Evolutionary conservation across 2,113 vertebrate genomes (phyloP).

Genomic region (Poecilia latipinna): DNA sequence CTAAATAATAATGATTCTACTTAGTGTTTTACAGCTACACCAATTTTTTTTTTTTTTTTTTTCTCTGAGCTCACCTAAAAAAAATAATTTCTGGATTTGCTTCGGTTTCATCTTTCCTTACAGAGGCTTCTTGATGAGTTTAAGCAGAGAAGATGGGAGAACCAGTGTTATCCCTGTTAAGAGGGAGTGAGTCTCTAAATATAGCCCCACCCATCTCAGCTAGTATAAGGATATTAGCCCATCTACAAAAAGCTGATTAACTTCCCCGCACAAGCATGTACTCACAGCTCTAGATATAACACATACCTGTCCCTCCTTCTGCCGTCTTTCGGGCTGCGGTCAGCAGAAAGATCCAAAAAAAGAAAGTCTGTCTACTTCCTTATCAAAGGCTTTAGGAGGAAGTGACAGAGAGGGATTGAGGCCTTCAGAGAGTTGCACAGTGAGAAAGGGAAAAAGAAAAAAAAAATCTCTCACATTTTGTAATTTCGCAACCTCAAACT

Average conservation of each 20-base stretch:
- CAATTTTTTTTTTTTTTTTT: not conserved
- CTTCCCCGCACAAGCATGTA: constrained; percentile 55
- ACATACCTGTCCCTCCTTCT: constrained; percentile 40
- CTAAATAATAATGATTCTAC: not conserved
- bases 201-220: constrained; percentile 65
- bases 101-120: constrained; percentile 1
- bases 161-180: constrained; percentile 69
- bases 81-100: not conserved
- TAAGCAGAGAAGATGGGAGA: constrained; percentile 34
- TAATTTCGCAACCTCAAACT: too few relatives aligned
- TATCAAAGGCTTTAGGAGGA: constrained; percentile 59
- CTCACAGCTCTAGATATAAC: constrained; percentile 59
- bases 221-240: constrained; percentile 75
- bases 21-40: not conserved
- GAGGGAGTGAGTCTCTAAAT: constrained; percentile 75
- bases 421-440: constrained; percentile 53
- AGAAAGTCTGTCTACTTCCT: constrained; percentile 66
- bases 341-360: constrained; percentile 34
- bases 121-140: constrained; percentile 17
- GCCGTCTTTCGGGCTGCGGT: constrained; percentile 36
- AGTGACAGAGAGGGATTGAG: constrained; percentile 53
- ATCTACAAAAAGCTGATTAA: constrained; percentile 77
- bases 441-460: constrained; percentile 1
- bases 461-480: too few relatives aligned
- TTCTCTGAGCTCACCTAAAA: not conserved